A percentile compares a stretch with the other conserved stretches of the same genome.
These are phyloP conservation scores for Danio choprae DNA, from an alignment of 2,797 vertebrate species.

Conservation along the genomic window DNA sequence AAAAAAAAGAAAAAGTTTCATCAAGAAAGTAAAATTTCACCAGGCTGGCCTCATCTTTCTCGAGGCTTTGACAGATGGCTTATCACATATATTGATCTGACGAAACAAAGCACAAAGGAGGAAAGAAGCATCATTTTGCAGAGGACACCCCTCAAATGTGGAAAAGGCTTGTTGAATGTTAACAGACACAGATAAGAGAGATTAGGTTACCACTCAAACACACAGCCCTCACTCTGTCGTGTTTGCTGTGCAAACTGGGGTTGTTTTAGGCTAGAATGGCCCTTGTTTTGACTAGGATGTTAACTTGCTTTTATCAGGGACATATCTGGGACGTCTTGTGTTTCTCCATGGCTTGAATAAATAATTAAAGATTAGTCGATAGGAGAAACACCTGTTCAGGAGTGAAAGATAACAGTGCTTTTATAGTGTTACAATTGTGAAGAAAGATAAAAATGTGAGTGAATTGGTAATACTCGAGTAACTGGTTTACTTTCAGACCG, in stretches of 20 bases:
- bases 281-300: slow-evolving; percentile 75
- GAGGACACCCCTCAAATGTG: slow-evolving; percentile 58
- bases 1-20: slow-evolving; percentile 16
- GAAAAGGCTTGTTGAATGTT: slow-evolving; percentile 64
- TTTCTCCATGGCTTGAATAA: slow-evolving; percentile 51
- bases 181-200: slow-evolving; percentile 69
- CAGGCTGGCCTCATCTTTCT: slow-evolving; percentile 9
- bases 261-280: slow-evolving; percentile 61
- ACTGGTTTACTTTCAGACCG: too few relatives aligned
- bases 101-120: slow-evolving; percentile 52
- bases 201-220: slow-evolving; percentile 65
- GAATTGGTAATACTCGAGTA: too few relatives aligned
- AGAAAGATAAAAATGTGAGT: not conserved
- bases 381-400: slow-evolving; percentile 58
- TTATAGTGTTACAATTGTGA: not conserved
- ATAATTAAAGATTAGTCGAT: slow-evolving; percentile 39
- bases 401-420: slow-evolving; percentile 27
- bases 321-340: slow-evolving; percentile 67
- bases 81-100: slow-evolving; percentile 50
- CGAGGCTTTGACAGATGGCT: slow-evolving; percentile 31
- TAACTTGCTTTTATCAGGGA: slow-evolving; percentile 67
- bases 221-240: slow-evolving; percentile 54
- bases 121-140: slow-evolving; percentile 26
- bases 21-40: slow-evolving; percentile 21
- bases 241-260: slow-evolving; percentile 51